Conservation (phyloP, 2,797 vertebrate species). For the Galagoides demidoff region DNA sequence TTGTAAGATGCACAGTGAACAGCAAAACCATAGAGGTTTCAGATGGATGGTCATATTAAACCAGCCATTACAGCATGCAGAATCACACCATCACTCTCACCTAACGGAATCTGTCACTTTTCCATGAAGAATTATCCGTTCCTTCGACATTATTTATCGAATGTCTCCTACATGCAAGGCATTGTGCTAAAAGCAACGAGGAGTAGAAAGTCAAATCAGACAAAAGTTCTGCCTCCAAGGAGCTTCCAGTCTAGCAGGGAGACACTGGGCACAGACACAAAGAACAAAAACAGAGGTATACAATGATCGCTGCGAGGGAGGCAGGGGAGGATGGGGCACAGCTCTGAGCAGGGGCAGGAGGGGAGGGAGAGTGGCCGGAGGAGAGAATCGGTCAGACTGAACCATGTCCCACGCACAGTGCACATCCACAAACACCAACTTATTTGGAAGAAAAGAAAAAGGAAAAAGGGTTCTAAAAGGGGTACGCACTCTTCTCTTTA, state of each 20-base stretch:
- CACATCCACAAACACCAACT: neutral
- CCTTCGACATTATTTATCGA: conserved; percentile 46
- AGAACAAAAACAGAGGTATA: neutral
- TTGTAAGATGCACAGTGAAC: neutral
- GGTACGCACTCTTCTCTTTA: neutral
- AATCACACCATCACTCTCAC: neutral
- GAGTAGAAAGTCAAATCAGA: neutral
- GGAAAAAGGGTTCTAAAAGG: neutral
- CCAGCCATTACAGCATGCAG: neutral
- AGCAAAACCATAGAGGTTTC: conserved; percentile 21
- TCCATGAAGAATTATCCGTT: neutral
- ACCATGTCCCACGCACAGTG: neutral
- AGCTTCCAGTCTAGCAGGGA: neutral
- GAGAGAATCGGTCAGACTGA: neutral
- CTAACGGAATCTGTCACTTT: conserved; percentile 1
- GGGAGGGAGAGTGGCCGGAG: neutral
- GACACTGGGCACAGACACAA: neutral
- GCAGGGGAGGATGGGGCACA: neutral
- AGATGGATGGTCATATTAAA: conserved; percentile 30
- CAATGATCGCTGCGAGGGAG: neutral
- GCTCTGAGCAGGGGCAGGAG: neutral
- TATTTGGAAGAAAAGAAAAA: neutral
- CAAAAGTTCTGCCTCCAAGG: conserved; percentile 30
- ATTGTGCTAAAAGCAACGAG: neutral
- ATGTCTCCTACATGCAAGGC: neutral